phyloP scores from a whole-genome alignment of 2,888 invertebrate species.

The Parasteatoda lunata region DNA sequence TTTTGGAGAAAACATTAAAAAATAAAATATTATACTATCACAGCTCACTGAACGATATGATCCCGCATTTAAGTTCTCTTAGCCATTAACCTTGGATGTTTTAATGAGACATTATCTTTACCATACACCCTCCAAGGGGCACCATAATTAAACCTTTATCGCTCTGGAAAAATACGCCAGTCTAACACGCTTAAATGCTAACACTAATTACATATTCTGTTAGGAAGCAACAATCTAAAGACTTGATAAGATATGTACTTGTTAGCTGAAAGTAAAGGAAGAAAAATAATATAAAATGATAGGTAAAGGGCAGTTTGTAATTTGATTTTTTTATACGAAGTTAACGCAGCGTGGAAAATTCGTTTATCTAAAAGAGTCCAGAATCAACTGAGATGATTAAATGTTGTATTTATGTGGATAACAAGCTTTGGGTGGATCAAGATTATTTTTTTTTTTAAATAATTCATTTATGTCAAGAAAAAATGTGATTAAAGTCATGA shows the following conservation, averaged over 20 bases:
- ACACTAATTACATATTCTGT: not conserved
- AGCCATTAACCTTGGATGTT: not conserved
- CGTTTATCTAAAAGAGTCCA: too few species aligned
- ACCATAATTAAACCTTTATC: not conserved
- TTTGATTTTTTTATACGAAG: too few species aligned
- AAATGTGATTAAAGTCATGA: too few species aligned
- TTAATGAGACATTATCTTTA: not conserved
- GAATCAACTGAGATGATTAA: too few species aligned
- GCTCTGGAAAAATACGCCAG: not conserved
- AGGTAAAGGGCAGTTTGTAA: not conserved
- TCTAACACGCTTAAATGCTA: not conserved
- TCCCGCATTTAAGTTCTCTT: not conserved
- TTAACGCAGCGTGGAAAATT: too few species aligned
- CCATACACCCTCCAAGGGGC: not conserved
- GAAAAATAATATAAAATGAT: not conserved
- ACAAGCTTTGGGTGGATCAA: too few species aligned
- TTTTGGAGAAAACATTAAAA: too few species aligned
- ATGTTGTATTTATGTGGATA: too few species aligned
- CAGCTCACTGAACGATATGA: too few species aligned
- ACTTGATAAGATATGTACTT: not conserved
- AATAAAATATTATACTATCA: too few species aligned
- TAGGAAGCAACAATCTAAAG: not conserved
- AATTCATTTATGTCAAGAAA: too few species aligned
- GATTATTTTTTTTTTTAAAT: too few species aligned
- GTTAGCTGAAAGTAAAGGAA: not conserved